Evolutionary conservation across 2,113 vertebrate genomes (phyloP).

Genomic region (Anolis sagrei): DNA sequence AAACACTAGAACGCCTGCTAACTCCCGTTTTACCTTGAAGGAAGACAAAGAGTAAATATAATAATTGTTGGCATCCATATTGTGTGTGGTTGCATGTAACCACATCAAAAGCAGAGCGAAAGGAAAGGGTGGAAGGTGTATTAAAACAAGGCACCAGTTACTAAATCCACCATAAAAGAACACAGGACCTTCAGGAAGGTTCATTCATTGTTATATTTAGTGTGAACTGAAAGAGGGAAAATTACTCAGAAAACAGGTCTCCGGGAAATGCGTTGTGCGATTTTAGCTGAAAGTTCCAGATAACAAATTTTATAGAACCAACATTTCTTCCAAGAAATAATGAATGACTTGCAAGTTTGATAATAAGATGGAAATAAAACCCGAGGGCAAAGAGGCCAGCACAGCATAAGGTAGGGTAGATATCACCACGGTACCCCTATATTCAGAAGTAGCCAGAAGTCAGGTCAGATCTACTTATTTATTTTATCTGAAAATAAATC

Average conservation of each 20-base stretch:
- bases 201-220: not conserved
- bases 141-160: not conserved
- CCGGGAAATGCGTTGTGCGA: not conserved
- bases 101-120: not conserved
- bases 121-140: not conserved
- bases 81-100: constrained; percentile 1
- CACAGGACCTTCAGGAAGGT: not conserved
- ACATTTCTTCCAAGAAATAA: not conserved
- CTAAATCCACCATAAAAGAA: not conserved
- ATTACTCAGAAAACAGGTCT: not conserved
- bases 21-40: constrained; percentile 91
- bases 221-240: not conserved
- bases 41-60: constrained; percentile 54
- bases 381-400: not conserved
- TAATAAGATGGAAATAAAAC: not conserved
- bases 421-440: not conserved
- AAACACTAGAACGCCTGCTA: constrained; percentile 94
- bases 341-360: not conserved
- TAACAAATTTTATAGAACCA: not conserved
- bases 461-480: not conserved
- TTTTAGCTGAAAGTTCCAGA: not conserved
- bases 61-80: not conserved
- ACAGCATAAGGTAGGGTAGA: no score
- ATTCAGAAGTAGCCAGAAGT: not conserved
- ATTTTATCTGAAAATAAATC: not conserved